Evolutionary conservation across 2,797 vertebrate genomes (phyloP).

Genomic region (Oreortyx pictus): DNA sequence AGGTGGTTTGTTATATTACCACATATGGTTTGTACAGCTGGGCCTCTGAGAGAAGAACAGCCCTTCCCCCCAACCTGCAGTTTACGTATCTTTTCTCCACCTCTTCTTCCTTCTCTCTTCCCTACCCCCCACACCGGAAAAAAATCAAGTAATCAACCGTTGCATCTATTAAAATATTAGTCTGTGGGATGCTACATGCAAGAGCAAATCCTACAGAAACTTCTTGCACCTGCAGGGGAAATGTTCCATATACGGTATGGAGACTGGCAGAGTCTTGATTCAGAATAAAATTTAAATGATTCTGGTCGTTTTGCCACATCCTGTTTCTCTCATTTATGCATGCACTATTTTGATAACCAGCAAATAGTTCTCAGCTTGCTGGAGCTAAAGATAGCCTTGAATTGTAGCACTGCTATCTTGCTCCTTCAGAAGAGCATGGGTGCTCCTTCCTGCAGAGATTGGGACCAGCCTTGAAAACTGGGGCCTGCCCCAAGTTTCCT

Average conservation of each 20-base stretch:
- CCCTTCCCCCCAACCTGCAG: neutral
- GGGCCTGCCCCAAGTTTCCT: neutral
- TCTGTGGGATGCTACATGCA: constrained; percentile 38
- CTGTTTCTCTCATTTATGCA: constrained; percentile 57
- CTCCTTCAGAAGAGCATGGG: neutral
- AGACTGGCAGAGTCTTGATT: constrained; percentile 59
- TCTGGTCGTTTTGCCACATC: constrained; percentile 70
- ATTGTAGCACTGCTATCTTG: neutral
- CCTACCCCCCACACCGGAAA: neutral
- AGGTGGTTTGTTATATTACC: constrained; percentile 5
- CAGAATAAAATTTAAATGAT: constrained; percentile 62
- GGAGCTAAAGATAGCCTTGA: constrained; percentile 52
- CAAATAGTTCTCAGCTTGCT: constrained; percentile 58
- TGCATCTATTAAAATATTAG: constrained; percentile 45
- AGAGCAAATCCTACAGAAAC: constrained; percentile 60
- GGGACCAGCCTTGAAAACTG: neutral
- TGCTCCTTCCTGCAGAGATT: neutral
- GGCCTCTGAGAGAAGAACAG: neutral
- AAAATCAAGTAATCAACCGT: constrained; percentile 16
- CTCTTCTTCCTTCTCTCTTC: constrained; percentile 1
- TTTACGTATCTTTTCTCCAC: neutral
- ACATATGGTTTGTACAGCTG: neutral
- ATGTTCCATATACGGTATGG: constrained; percentile 41
- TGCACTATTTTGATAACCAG: constrained; percentile 44
- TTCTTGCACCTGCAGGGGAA: constrained; percentile 69